A percentile compares a stretch with the other conserved stretches of the same genome.
Conservation (phyloP, 2,113 vertebrate species). For the Stegastes partitus region DNA sequence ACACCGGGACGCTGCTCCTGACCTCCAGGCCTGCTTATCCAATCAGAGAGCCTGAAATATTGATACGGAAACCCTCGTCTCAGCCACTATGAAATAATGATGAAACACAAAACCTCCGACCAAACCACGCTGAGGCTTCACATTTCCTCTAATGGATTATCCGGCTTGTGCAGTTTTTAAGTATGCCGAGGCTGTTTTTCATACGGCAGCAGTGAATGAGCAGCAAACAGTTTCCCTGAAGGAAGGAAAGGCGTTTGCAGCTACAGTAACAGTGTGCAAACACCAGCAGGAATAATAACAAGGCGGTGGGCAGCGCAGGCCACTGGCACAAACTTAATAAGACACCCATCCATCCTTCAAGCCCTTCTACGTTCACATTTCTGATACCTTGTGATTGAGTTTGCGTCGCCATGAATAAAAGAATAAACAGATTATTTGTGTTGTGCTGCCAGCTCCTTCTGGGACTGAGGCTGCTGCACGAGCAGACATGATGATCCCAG, state of each 20-base stretch:
- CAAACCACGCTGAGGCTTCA: not conserved
- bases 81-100: conserved; percentile 7
- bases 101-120: conserved; percentile 15
- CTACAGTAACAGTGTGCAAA: conserved; percentile 22
- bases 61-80: conserved; percentile 22
- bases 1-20: not conserved
- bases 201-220: conserved; percentile 6
- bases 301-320: not conserved
- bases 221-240: conserved; percentile 12
- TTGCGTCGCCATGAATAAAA: conserved; percentile 53
- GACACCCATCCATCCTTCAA: conserved; percentile 39
- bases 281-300: conserved; percentile 29
- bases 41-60: conserved; percentile 39
- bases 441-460: conserved; percentile 19
- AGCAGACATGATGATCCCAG: conserved; percentile 15
- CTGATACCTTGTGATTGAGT: conserved; percentile 36
- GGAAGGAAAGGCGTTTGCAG: conserved; percentile 25
- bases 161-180: conserved; percentile 3
- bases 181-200: conserved; percentile 9
- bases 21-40: not conserved
- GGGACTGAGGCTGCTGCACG: conserved; percentile 11
- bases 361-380: conserved; percentile 36
- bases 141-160: conserved; percentile 19
- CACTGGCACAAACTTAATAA: conserved; percentile 39
- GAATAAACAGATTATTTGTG: conserved; percentile 48